A percentile compares a stretch with the other conserved stretches of the same genome.
Conservation (phyloP, 1,140 invertebrate genomes). For the Drosophila teissieri region DNA sequence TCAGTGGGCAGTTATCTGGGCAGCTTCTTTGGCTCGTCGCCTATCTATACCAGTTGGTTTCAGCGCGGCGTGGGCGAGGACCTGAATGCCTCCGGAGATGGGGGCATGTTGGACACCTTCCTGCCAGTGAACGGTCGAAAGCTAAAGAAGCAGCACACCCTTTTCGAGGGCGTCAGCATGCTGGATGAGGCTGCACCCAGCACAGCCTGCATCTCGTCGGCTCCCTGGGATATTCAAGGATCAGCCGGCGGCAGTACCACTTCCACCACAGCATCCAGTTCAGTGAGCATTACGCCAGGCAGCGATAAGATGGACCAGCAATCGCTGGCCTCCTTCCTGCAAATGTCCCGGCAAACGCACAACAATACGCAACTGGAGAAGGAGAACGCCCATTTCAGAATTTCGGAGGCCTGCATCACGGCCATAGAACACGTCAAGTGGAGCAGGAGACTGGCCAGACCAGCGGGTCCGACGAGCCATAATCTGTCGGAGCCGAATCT, state of each 20-base stretch:
- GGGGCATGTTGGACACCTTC: conserved; percentile 69
- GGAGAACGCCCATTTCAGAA: conserved; percentile 94
- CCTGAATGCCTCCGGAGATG: conserved; percentile 2
- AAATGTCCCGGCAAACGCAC: conserved; percentile 89
- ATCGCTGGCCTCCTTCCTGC: conserved; percentile 90
- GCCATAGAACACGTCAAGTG: conserved; percentile 91
- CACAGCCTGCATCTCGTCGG: conserved; percentile 85
- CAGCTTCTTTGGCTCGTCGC: conserved; percentile 66
- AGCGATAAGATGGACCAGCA: conserved; percentile 88
- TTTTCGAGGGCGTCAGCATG: conserved; percentile 87
- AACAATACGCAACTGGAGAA: conserved; percentile 92
- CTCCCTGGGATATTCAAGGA: conserved; percentile 49
- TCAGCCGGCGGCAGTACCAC: conserved; percentile 18
- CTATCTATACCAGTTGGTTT: conserved; percentile 74
- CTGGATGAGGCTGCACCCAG: conserved; percentile 51
- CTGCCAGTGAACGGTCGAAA: conserved; percentile 85
- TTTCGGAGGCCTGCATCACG: conserved; percentile 93
- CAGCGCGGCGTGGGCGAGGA: conserved; percentile 37
- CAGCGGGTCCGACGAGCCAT: conserved; percentile 9
- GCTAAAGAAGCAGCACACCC: conserved; percentile 86
- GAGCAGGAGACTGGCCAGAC: conserved; percentile 35
- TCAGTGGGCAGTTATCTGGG: conserved; percentile 61
- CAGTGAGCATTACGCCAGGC: conserved; percentile 45
- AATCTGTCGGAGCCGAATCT: conserved; percentile 25
- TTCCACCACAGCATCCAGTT: conserved; percentile 50